A percentile compares a stretch with the other conserved stretches of the same genome.
phyloP scores from a whole-genome alignment of 2,113 vertebrate species.

The Todiramphus saurophagus region DNA sequence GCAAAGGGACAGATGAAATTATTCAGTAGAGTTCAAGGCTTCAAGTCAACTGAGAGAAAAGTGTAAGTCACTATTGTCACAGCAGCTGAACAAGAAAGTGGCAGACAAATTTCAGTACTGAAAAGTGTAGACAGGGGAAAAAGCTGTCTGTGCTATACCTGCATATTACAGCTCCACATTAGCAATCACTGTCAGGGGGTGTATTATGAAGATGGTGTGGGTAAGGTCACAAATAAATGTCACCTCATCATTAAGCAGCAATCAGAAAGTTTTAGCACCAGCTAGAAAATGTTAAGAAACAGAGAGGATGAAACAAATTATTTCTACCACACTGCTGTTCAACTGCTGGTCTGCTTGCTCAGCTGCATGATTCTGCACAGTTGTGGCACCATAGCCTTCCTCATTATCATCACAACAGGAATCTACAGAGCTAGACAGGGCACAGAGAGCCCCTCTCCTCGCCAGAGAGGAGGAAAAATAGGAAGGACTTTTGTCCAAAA shows the following conservation, averaged over 20 bases:
- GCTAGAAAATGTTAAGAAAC: neutral
- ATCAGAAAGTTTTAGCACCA: neutral
- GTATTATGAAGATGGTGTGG: neutral
- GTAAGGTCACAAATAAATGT: neutral
- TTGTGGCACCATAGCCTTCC: neutral
- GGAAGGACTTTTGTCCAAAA: neutral
- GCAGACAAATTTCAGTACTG: neutral
- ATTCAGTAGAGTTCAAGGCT: slow-evolving; percentile 29
- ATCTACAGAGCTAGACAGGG: neutral
- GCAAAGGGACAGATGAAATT: neutral
- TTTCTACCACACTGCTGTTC: neutral
- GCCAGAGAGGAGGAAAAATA: neutral
- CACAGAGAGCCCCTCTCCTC: neutral
- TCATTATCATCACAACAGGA: neutral
- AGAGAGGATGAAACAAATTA: neutral
- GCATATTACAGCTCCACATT: neutral
- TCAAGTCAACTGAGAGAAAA: slow-evolving; percentile 2
- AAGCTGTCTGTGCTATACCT: neutral
- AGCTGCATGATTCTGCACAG: neutral
- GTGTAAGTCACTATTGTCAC: neutral
- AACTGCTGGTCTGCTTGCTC: neutral
- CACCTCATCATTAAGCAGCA: neutral
- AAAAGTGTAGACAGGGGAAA: neutral
- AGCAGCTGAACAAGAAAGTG: neutral
- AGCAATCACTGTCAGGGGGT: neutral